Conservation (phyloP, 2,113 vertebrate species). For the Apodemus sylvaticus region DNA sequence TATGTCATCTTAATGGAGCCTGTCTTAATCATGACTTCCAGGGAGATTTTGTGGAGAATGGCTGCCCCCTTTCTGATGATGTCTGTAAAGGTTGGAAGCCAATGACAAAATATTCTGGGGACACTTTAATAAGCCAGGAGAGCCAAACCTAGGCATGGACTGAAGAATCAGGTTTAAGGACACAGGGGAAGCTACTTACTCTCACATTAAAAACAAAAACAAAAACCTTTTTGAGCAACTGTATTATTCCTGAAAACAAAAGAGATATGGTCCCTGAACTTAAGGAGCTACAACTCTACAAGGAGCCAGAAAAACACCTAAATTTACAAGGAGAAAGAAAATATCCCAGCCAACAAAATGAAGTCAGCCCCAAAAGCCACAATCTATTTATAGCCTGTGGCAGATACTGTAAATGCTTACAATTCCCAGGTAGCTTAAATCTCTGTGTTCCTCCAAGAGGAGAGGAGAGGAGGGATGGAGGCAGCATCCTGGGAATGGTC, state of each 20-base stretch:
- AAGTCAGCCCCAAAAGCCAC: neutral
- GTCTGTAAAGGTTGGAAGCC: neutral
- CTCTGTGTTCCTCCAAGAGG: constrained; percentile 4
- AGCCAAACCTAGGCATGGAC: neutral
- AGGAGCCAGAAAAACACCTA: neutral
- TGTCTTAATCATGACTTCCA: constrained; percentile 19
- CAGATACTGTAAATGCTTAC: neutral
- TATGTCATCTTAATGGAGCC: neutral
- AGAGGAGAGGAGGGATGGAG: neutral
- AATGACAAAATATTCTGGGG: neutral
- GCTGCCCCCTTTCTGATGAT: neutral
- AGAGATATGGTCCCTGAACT: neutral
- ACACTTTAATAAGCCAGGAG: constrained; percentile 4
- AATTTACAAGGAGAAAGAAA: neutral
- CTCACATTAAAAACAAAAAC: neutral
- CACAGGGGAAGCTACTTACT: constrained; percentile 5
- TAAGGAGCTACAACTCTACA: neutral
- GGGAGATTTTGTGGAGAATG: neutral
- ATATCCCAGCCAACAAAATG: constrained; percentile 15
- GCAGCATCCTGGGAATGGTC: neutral
- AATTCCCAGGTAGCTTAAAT: constrained; percentile 37
- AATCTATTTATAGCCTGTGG: neutral
- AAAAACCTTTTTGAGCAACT: constrained; percentile 45
- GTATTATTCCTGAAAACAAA: constrained; percentile 38
- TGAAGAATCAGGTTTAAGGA: constrained; percentile 49